Base-by-base conservation (phyloP, 2,888 invertebrate genomes). In the Steinernema carpocapsae region DNA sequence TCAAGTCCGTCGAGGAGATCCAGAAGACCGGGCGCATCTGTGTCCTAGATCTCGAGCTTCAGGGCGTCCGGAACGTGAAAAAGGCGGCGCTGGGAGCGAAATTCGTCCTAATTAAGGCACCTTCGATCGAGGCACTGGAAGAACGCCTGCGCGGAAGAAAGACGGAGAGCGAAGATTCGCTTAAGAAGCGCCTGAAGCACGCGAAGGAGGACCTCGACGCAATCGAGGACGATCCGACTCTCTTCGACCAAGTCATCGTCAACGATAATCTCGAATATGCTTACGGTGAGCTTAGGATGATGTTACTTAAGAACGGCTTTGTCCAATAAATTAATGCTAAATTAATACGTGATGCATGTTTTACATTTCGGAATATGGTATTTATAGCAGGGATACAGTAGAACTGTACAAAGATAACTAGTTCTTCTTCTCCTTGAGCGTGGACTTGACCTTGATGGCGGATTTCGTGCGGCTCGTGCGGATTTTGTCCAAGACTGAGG, bases 11-110 rank as follows among this genome's bases (percentile, higher is more conserved):
- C 43, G 43, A 43, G 48, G 48, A 17, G 48, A 48, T 48, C 43
- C 43, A 43, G 10, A 43, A 43, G n/a, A 48, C 48, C n/a, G 48
- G 48, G n/a, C n/a, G n/a, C n/a, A 92, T 97, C 52, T 97, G 97
- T 87, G 92, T 97, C 0, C 89, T 97, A 80, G 97, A 97, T 88
- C 94, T 97, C 81, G 97, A 97, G 85, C 92, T 94, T 73, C 94
- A 97, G 89, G 97, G 97, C 24, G 96, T 97, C 0, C 93, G 93
- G 83, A 93, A 92, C 88, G 92, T 97, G 14, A 94, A 93, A 86
- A 85, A 88, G 45, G 88, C 89, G 12, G 92, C 93, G 85, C 89
- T 97, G 12, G 91, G 94, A 88, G 94, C 96, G 0, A 89, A 93
- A 83, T 92, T 93, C 79, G 92, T 97, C 29, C 96, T 96, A 88